phyloP scores from a whole-genome alignment of 2,888 invertebrate genomes.

The Agrilus cyanescens region DNA sequence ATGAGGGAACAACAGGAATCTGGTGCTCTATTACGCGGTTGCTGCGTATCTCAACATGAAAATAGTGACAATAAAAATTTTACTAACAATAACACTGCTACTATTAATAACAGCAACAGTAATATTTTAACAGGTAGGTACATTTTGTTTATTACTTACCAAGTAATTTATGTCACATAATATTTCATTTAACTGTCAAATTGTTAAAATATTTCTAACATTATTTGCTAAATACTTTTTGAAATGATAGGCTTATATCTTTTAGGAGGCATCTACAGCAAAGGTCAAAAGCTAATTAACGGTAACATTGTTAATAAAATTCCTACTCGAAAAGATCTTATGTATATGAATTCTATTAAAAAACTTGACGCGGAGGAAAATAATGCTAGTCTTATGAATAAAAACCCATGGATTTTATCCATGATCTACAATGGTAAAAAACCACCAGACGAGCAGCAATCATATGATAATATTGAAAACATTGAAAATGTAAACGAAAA shows the following conservation, averaged over 20 bases:
- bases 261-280: slow-evolving; percentile 33
- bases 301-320: slow-evolving; percentile 40
- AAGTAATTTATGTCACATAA: too few relatives aligned
- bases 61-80: neutral
- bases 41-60: slow-evolving; percentile 24
- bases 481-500: slow-evolving; percentile 39
- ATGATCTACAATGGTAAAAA: slow-evolving; percentile 21
- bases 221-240: too few relatives aligned
- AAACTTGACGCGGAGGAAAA: slow-evolving; percentile 42
- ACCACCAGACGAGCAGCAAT: slow-evolving; percentile 45
- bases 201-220: too few relatives aligned
- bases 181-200: too few relatives aligned
- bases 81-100: neutral
- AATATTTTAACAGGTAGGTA: too few relatives aligned
- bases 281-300: slow-evolving; percentile 49
- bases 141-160: too few relatives aligned
- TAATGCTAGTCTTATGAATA: slow-evolving; percentile 21
- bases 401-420: slow-evolving; percentile 32
- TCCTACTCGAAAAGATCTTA: slow-evolving; percentile 40
- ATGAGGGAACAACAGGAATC: slow-evolving; percentile 71
- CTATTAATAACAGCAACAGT: slow-evolving; percentile 3
- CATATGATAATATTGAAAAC: slow-evolving; percentile 35
- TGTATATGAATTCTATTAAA: slow-evolving; percentile 44
- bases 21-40: slow-evolving; percentile 39
- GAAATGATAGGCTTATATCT: too few relatives aligned